Conservation (phyloP, 2,888 invertebrate species). For the Congeria kusceri region DNA sequence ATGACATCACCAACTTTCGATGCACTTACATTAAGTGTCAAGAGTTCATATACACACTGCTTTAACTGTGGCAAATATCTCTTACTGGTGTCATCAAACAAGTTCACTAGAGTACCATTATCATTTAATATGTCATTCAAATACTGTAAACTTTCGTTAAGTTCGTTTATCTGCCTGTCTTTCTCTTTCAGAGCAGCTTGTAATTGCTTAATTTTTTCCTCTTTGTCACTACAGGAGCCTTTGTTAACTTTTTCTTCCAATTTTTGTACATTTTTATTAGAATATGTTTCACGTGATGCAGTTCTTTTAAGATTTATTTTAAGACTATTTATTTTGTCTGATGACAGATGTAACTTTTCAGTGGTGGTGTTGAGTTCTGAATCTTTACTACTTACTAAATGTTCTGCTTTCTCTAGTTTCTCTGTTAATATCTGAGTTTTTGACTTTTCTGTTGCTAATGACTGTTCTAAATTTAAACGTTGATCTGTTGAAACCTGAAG, state of each 20-base stretch:
- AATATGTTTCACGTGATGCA: slow-evolving; percentile 20
- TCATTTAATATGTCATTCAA: slow-evolving; percentile 24
- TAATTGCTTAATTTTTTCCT: slow-evolving; percentile 5
- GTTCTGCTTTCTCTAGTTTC: slow-evolving; percentile 19
- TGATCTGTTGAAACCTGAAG: slow-evolving; percentile 9
- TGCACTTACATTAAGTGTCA: slow-evolving; percentile 39
- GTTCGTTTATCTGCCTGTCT: slow-evolving; percentile 8
- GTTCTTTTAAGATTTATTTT: slow-evolving; percentile 18
- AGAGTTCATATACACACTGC: slow-evolving; percentile 40
- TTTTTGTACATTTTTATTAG: slow-evolving; percentile 17
- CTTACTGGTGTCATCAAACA: slow-evolving; percentile 36
- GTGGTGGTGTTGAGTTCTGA: slow-evolving; percentile 4
- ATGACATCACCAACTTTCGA: slow-evolving; percentile 34
- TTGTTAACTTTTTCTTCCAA: no score
- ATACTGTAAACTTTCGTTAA: slow-evolving; percentile 23
- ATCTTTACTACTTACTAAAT: slow-evolving; percentile 10
- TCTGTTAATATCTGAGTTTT: slow-evolving; percentile 17
- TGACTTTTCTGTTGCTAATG: slow-evolving; percentile 5
- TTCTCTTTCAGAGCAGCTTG: slow-evolving; percentile 15
- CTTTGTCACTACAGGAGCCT: slow-evolving; percentile 10
- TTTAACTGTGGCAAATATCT: slow-evolving; percentile 25
- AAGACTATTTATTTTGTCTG: neutral
- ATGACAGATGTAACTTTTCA: neutral
- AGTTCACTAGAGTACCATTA: neutral
- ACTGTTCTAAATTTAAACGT: slow-evolving; percentile 8